A percentile compares a stretch with the other conserved stretches of the same genome.
Conservation (phyloP, 2,888 invertebrate genomes). For the Clitarchus hookeri region DNA sequence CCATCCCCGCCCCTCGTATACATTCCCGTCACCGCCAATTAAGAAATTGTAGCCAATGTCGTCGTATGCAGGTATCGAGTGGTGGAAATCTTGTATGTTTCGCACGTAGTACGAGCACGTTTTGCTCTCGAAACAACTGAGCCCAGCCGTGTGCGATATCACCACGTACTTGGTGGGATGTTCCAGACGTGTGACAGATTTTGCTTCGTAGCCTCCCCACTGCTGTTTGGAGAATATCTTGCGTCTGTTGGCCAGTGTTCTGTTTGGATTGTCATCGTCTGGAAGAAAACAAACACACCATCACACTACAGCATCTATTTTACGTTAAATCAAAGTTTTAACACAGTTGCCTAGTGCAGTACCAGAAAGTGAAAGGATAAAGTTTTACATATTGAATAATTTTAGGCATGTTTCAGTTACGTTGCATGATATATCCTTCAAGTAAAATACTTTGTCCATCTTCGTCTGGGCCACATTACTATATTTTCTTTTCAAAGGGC, state of each 20-base stretch:
- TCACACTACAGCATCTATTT: too few species aligned
- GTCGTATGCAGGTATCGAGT: constrained; percentile 63
- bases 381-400: too few species aligned
- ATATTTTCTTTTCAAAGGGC: too few species aligned
- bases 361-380: too few species aligned
- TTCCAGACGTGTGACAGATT: neutral
- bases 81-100: constrained; percentile 69
- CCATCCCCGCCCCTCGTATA: constrained; percentile 78
- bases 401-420: too few species aligned
- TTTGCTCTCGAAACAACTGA: constrained; percentile 62
- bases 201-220: neutral
- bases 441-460: too few species aligned
- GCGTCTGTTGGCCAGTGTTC: neutral
- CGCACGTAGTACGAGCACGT: constrained; percentile 49
- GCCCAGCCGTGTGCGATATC: constrained; percentile 63
- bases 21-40: constrained; percentile 77
- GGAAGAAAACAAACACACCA: neutral
- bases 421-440: too few species aligned
- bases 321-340: too few species aligned
- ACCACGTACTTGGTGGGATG: constrained; percentile 31
- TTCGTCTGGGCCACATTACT: too few species aligned
- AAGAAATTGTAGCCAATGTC: constrained; percentile 81
- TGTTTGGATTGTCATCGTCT: neutral
- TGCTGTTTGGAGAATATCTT: constrained; percentile 22
- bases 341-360: too few species aligned